Evolutionary conservation across 2,113 vertebrate species (phyloP), one percentile per base, ranked within the genome.

Genomic region (Paradoxurus hermaphroditus): DNA sequence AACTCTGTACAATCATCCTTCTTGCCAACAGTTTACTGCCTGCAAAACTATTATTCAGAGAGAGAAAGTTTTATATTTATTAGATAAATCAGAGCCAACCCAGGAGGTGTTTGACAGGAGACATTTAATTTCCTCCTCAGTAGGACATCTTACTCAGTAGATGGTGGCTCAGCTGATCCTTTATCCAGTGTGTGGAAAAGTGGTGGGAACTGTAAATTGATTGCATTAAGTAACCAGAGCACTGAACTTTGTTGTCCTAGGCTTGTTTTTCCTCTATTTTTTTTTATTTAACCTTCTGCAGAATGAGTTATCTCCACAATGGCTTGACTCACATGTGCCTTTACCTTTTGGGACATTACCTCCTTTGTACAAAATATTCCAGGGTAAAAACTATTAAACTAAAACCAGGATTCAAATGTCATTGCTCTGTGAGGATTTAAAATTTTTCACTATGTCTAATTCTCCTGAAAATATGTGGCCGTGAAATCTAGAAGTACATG

Each of bases 121-220:
- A 94, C 72, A 90, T 96, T 97, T 95, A 97, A 98, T 98, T 97
- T 97, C 91, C 97, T 94, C 91, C 97, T 79, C 98, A 63, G 95
- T 92, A 90, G 96, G 97, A 96, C 34, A 72, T 79, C 72, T 44
- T 89, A 65, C 46, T 95, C 90, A 92, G 65, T 86, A 97, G 90
- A 72, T 4, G 2, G 97, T 84, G 82, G 72, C 83, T 86, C 46
- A 63, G 90, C 86, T 23, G 31, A 94, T 68, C 84, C 84, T 97
- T 94, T 90, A 77, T 65, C 56, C 16, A 25, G 46, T 14, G 25
- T 83, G 51, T 23, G 84, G 95, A 34, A 92, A 94, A 97, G 83
- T 83, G 91, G 94, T 96, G 83, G 89, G 93, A 98, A 91, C 75
- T 97, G 56, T 31, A 94, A 95, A 95, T 85, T 97, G 91, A 96